Percentiles rank a stretch among this genome's conserved stretches.
phyloP scores from a whole-genome alignment of 2,888 invertebrate genomes.

The Agrotis ipsilon region DNA sequence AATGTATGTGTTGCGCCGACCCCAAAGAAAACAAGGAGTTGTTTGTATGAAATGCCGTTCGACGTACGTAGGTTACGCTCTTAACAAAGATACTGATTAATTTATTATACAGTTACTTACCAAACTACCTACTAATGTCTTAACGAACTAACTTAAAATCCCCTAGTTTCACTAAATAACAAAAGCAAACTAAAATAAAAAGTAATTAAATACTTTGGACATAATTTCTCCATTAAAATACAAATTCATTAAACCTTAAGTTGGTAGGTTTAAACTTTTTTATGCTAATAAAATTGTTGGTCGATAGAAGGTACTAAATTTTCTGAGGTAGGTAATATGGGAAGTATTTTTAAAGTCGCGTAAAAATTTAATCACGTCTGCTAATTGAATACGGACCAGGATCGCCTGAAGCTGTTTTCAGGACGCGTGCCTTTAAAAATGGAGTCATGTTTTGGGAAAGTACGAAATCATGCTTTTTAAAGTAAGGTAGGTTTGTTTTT shows the following conservation, averaged over 20 bases:
- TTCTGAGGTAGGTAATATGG: constrained; percentile 64
- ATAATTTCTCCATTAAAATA: constrained; percentile 82
- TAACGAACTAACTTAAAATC: constrained; percentile 58
- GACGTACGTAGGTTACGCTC: constrained; percentile 11
- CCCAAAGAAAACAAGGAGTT: no score
- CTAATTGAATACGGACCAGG: constrained; percentile 75
- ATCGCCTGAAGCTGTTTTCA: constrained; percentile 33
- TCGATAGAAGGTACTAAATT: constrained; percentile 59
- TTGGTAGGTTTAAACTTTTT: constrained; percentile 73
- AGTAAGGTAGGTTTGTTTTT: not conserved
- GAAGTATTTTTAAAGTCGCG: constrained; percentile 78
- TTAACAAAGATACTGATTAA: constrained; percentile 54
- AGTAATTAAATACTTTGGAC: constrained; percentile 74
- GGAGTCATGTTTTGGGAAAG: constrained; percentile 11
- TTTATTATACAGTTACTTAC: constrained; percentile 12
- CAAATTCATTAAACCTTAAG: constrained; percentile 76
- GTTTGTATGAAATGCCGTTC: no score
- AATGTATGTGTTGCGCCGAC: no score
- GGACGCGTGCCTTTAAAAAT: constrained; percentile 4
- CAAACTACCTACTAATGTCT: constrained; percentile 32
- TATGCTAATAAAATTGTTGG: constrained; percentile 73
- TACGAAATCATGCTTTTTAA: not conserved
- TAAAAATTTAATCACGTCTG: constrained; percentile 79
- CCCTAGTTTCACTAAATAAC: constrained; percentile 57
- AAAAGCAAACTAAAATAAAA: constrained; percentile 58